Evolutionary conservation across 1,140 invertebrate species (phyloP), one percentile per base, ranked within the genome.

Genomic region (Zelostemma sp.): DNA sequence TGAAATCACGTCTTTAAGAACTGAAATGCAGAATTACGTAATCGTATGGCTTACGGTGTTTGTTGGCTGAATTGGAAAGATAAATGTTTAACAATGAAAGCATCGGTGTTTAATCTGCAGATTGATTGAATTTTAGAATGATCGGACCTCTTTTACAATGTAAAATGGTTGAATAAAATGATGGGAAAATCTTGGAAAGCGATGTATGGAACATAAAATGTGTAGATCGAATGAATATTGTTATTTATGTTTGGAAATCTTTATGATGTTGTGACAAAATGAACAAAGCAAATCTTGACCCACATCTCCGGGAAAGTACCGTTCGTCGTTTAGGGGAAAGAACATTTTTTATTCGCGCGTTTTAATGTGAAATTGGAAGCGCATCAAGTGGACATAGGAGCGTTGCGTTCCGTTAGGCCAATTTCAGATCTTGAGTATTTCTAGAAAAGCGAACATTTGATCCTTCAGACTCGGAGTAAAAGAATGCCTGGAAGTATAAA

Each of bases 371-470:
- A 56, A 50, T 14, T 55, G 38, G 54, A 64, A 64, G 46, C 25
- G 45, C 43, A 33, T 73, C 47, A 57, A 67, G 64, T 59, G 53
- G 49, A 59, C 57, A 28, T 35, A 38, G 16, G 16, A 21, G 9
- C 53, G 51, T 21, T 53, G 19, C 18, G 55, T 63, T 57, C 66
- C 73, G 73, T 75, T 73, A 67, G 40, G 49, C 21, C 53, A 53
- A 58, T 59, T 60, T 48, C 38, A 56, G 55, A 72, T 65, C 49
- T 65, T 38, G 55, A 69, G 50, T 62, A 64, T 68, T 66, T 73
- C 61, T 57, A 16, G 43, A 50, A 64, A 57, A 70, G 62, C 58
- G 64, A 65, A 47, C 49, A 59, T 45, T 46, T 17, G 43, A 46
- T 69, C 63, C 54, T 19, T 14, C 16, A 46, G 11, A 35, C 1